phyloP scores from a whole-genome alignment of 1,140 invertebrate genomes.

The Hydropsyche tenuis region DNA sequence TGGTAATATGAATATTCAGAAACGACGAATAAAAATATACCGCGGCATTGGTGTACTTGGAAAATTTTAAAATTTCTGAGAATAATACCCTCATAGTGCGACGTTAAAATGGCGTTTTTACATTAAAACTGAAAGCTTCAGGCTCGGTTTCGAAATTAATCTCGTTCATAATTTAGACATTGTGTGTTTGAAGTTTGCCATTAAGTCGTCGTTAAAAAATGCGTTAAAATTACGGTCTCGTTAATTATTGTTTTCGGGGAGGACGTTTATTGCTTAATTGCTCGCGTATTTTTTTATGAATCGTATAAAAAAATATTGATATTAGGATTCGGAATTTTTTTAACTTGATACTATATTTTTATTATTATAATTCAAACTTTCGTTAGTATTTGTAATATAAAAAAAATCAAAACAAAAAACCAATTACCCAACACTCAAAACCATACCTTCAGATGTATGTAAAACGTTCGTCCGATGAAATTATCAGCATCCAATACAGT shows the following conservation, averaged over 20 bases:
- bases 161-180: slow-evolving; percentile 14
- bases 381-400: too few relatives aligned
- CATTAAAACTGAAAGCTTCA: slow-evolving; percentile 10
- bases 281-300: too few relatives aligned
- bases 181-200: not conserved
- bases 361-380: too few relatives aligned
- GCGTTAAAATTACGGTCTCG: not conserved
- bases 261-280: too few relatives aligned
- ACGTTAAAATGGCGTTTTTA: not conserved
- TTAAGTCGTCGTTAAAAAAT: not conserved
- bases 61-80: slow-evolving; percentile 2
- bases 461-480: too few relatives aligned
- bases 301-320: too few relatives aligned
- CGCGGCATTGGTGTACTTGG: not conserved
- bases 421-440: too few relatives aligned
- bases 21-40: not conserved
- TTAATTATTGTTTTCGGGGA: slow-evolving; percentile 2
- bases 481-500: too few relatives aligned
- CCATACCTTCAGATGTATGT: too few relatives aligned
- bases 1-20: not conserved
- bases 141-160: not conserved
- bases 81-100: not conserved
- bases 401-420: too few relatives aligned
- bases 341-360: too few relatives aligned
- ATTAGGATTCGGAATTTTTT: too few relatives aligned